Percentiles rank a stretch among this genome's conserved stretches.
These are phyloP conservation scores for Dione vanillae DNA, from an alignment of 2,888 invertebrate genomes.

Conservation along the genomic window DNA sequence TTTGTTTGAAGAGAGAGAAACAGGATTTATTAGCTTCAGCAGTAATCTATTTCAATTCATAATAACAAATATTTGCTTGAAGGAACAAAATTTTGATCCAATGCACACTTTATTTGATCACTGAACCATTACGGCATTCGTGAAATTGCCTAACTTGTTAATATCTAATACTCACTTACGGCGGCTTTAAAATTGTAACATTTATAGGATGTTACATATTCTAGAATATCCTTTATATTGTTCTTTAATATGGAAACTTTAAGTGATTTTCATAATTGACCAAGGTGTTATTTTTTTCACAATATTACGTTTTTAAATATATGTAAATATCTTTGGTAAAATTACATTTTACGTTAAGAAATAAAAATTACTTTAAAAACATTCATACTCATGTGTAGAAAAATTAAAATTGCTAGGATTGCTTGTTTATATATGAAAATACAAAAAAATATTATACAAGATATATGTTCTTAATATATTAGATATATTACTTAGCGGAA, in stretches of 20 bases:
- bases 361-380: no score
- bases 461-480: no score
- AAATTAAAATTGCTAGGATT: no score
- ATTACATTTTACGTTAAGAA: no score
- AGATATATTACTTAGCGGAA: no score
- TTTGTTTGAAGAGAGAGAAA: no score
- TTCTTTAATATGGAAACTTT: not conserved
- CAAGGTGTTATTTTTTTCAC: not conserved
- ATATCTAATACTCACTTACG: constrained; percentile 24
- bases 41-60: no score
- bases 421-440: no score
- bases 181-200: constrained; percentile 23
- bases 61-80: not conserved
- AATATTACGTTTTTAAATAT: no score
- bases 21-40: not conserved
- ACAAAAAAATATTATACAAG: no score
- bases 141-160: constrained; percentile 21
- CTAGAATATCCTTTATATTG: constrained; percentile 31
- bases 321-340: no score
- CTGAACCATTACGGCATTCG: not conserved
- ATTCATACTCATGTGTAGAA: no score
- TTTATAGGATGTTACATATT: constrained; percentile 31
- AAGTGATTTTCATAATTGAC: not conserved
- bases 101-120: constrained; percentile 11
- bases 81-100: not conserved